Evolutionary conservation across 1,140 invertebrate genomes (phyloP).

Genomic region (Drosophila orosa): DNA sequence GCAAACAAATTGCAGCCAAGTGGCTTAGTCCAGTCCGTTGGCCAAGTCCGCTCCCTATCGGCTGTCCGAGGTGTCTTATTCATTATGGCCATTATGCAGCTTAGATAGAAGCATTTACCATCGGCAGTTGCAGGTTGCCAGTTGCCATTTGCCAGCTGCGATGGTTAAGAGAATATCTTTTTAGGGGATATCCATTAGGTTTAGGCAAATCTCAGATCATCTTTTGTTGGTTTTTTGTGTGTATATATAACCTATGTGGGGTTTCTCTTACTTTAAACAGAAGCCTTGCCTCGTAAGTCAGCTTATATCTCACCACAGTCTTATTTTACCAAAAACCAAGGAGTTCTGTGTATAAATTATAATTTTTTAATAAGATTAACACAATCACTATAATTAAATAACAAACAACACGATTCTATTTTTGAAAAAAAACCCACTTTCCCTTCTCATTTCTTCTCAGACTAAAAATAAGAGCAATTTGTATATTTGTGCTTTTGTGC

Average conservation of each 20-base stretch:
- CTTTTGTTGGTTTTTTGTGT: not conserved
- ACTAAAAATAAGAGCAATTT: not conserved
- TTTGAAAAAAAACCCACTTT: not conserved
- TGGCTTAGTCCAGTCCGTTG: conserved; percentile 27
- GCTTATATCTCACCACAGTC: no score
- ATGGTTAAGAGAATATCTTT: not conserved
- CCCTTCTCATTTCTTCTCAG: not conserved
- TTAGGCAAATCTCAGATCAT: not conserved
- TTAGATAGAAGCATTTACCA: conserved; percentile 50
- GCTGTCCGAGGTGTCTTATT: conserved; percentile 63
- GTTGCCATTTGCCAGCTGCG: conserved; percentile 14
- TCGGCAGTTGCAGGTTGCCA: conserved; percentile 30
- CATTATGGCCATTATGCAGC: conserved; percentile 62
- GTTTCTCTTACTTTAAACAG: not conserved
- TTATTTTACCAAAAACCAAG: not conserved
- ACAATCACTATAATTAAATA: not conserved
- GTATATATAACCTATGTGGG: not conserved
- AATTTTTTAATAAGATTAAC: not conserved
- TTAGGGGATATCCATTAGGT: conserved; percentile 4
- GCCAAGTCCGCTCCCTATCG: conserved; percentile 54
- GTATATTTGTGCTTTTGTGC: not conserved
- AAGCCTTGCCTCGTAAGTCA: not conserved
- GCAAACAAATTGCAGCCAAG: conserved; percentile 75
- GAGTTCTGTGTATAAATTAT: not conserved
- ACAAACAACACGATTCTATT: no score